Conservation (phyloP, 2,797 vertebrate species). For the Spondyliosoma cantharus region DNA sequence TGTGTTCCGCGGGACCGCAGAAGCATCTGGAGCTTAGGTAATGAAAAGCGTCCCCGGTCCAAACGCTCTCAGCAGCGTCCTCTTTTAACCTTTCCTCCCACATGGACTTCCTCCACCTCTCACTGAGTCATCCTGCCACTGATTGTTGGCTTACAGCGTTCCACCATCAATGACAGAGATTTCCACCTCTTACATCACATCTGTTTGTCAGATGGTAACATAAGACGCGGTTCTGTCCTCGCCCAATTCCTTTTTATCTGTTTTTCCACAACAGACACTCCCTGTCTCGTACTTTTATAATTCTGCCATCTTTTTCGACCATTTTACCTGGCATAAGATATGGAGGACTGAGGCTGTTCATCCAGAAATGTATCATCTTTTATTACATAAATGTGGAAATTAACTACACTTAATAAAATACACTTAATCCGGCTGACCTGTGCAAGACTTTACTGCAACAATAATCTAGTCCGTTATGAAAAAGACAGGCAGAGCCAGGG, state of each 20-base stretch:
- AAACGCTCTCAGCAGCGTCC: conserved; percentile 35
- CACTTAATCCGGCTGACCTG: background rate
- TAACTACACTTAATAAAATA: background rate
- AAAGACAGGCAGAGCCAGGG: background rate
- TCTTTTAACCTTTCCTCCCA: conserved; percentile 50
- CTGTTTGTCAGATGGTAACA: background rate
- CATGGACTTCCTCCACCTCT: conserved; percentile 34
- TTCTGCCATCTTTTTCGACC: background rate
- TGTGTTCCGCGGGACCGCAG: background rate
- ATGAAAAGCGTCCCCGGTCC: conserved; percentile 43
- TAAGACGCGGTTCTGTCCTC: background rate
- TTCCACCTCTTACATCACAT: conserved; percentile 21
- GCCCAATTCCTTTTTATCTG: background rate
- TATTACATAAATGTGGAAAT: background rate
- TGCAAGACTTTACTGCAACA: background rate
- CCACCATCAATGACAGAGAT: conserved; percentile 6
- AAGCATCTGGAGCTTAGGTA: conserved; percentile 25
- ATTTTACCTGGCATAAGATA: background rate
- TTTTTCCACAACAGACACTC: background rate
- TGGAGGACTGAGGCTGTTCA: background rate
- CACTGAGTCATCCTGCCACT: conserved; percentile 48
- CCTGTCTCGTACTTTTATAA: too few species aligned
- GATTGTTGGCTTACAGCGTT: conserved; percentile 24
- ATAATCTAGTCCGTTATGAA: background rate
- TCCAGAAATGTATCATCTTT: background rate